Base-by-base conservation (phyloP, 2,888 invertebrate genomes). In the Eucriotettix oculatus region DNA sequence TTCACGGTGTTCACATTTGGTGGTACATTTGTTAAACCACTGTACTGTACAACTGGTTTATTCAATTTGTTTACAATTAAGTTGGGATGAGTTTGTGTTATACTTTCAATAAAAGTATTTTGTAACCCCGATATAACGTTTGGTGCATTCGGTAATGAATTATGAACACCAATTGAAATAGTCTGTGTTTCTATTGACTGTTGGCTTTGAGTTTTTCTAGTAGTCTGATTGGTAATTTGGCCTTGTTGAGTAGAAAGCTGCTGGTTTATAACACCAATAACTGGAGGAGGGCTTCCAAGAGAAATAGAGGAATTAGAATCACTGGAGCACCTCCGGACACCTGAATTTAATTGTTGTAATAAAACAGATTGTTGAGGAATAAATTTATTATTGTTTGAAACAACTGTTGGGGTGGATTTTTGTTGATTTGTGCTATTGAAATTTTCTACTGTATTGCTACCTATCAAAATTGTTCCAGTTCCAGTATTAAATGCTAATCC, bases 101-200 rank as follows among this genome's bases (percentile, higher is more conserved):
- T 57, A 54, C 57, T 60, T 42, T 65, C 66, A 44, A 64, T 58
- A 44, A 64, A 64, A 40, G 61, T 57, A 42, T 64, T 65, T 54
- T 63, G 64, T 55, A 63, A 62, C 1, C 60, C 62, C 16, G 58
- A 42, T 40, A 55, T 40, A 12, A 60, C 40, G 29, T 42, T 53
- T 10, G 56, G 40, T 17, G n/a, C 40, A 40, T 41, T 41, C 11
- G 42, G 42, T 43, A 16, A 52, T 14, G 58, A 52, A 14, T 55
- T 48, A 10, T 57, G 60, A 42, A 59, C 44, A 55, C 58, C 58
- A 10, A 62, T 29, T 14, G 63, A 44, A 54, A 61, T 53, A 41
- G 55, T 55, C 58, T 64, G 62, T 16, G 63, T 63, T 56, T 63
- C 63, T 44, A 62, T 63, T 17, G 62, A 63, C 48, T 62, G 62